Conservation (phyloP, 2,888 invertebrate species). For the Cosmia pyralina region DNA sequence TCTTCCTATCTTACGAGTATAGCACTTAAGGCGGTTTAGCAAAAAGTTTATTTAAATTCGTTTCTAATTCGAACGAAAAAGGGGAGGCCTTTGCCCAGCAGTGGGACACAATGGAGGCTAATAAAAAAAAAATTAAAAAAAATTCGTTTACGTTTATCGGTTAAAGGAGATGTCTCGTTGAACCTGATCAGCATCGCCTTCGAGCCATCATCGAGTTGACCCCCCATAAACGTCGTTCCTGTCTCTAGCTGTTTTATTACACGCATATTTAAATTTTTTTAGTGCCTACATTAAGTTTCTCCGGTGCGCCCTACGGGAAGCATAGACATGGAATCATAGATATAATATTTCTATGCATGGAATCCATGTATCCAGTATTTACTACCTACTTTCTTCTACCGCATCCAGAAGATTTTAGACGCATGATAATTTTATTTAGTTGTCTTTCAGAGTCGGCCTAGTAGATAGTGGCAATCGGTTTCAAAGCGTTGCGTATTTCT, state of each 20-base stretch:
- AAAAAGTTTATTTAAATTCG: slow-evolving; percentile 55
- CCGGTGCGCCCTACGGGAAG: not conserved
- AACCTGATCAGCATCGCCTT: slow-evolving; percentile 37
- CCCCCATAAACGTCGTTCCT: slow-evolving; percentile 28
- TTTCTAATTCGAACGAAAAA: no score
- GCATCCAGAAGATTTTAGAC: no score
- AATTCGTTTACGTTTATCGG: slow-evolving; percentile 63
- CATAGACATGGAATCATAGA: not conserved
- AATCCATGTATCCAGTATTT: not conserved
- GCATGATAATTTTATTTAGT: not conserved
- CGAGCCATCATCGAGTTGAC: slow-evolving; percentile 17
- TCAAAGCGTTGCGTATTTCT: no score
- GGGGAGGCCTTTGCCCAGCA: no score
- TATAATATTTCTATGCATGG: no score
- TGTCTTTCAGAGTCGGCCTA: no score
- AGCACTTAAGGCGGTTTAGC: slow-evolving; percentile 9
- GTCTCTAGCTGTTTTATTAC: slow-evolving; percentile 33
- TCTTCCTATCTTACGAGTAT: not conserved
- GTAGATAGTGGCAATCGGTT: no score
- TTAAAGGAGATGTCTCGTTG: slow-evolving; percentile 32
- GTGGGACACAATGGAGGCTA: no score
- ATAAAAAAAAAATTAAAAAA: no score
- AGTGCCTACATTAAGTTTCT: not conserved
- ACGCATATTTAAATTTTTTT: slow-evolving; percentile 31
- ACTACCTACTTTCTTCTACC: no score